These are phyloP conservation scores for Rhadinocentrus ornatus DNA, from an alignment of 2,797 vertebrate species.

Conservation along the genomic window DNA sequence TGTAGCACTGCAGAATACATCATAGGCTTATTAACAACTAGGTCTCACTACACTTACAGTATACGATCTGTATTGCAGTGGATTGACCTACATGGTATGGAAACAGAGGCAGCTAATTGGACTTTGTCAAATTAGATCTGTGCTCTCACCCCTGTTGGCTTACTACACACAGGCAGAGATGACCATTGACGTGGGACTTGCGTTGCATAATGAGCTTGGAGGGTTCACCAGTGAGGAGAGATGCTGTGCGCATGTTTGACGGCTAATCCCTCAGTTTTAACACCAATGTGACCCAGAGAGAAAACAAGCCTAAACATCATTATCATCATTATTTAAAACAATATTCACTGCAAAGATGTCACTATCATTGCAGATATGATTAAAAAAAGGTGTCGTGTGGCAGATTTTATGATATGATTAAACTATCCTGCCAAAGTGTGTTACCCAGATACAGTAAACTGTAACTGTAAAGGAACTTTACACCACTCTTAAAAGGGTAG, in stretches of 20 bases:
- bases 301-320: neutral
- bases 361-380: neutral
- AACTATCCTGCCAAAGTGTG: no score
- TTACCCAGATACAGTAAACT: no score
- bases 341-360: neutral
- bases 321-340: no score
- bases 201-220: slow-evolving; percentile 75
- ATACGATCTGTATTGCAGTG: neutral
- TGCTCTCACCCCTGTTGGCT: slow-evolving; percentile 14
- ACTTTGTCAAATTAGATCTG: slow-evolving; percentile 52
- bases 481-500: no score
- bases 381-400: neutral
- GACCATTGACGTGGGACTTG: slow-evolving; percentile 63
- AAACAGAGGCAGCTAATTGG: slow-evolving; percentile 29
- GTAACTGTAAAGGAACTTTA: no score
- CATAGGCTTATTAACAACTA: neutral
- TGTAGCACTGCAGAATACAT: neutral
- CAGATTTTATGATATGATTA: neutral
- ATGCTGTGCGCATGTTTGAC: slow-evolving; percentile 64
- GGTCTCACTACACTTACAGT: neutral
- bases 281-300: slow-evolving; percentile 42
- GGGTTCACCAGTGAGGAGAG: slow-evolving; percentile 35
- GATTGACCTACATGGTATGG: slow-evolving; percentile 10
- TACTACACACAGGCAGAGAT: slow-evolving; percentile 11
- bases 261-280: slow-evolving; percentile 62